These are phyloP conservation scores for Acrobasis suavella DNA, from an alignment of 2,888 invertebrate species.

Conservation along the genomic window DNA sequence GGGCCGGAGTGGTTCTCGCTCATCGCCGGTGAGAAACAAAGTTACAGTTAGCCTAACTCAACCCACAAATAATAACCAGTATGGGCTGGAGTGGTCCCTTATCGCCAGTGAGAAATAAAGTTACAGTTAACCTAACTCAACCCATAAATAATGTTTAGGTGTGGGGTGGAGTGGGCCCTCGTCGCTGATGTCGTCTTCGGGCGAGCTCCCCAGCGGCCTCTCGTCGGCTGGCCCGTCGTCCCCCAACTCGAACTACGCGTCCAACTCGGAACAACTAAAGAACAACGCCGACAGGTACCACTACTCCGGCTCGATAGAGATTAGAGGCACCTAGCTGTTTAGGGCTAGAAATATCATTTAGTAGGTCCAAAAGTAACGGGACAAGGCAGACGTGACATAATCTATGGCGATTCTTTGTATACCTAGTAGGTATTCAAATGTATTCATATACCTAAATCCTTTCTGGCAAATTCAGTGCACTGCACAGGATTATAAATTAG, in stretches of 20 bases:
- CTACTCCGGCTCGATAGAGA: not conserved
- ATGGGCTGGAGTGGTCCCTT: no score
- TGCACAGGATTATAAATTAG: no score
- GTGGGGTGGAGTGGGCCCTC: conserved; percentile 93
- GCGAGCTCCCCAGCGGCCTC: conserved; percentile 79
- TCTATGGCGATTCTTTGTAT: no score
- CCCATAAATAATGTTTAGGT: conserved; percentile 43
- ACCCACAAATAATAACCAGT: no score
- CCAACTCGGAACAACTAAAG: conserved; percentile 56
- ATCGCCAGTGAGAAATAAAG: no score
- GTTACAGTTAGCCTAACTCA: no score
- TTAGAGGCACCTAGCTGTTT: not conserved
- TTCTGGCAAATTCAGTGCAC: no score
- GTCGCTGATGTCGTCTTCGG: conserved; percentile 85
- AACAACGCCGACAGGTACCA: conserved; percentile 66
- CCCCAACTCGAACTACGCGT: conserved; percentile 84
- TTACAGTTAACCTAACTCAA: not conserved
- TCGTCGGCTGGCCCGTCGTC: conserved; percentile 92
- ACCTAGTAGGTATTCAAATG: no score
- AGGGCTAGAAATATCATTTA: not conserved
- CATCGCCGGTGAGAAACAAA: conserved; percentile 89
- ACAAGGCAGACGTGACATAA: no score
- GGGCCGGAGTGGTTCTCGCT: conserved; percentile 94
- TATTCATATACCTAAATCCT: no score
- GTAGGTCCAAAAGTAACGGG: not conserved